Evolutionary conservation across 2,797 vertebrate genomes (phyloP).

Genomic region (Molossus molossus): DNA sequence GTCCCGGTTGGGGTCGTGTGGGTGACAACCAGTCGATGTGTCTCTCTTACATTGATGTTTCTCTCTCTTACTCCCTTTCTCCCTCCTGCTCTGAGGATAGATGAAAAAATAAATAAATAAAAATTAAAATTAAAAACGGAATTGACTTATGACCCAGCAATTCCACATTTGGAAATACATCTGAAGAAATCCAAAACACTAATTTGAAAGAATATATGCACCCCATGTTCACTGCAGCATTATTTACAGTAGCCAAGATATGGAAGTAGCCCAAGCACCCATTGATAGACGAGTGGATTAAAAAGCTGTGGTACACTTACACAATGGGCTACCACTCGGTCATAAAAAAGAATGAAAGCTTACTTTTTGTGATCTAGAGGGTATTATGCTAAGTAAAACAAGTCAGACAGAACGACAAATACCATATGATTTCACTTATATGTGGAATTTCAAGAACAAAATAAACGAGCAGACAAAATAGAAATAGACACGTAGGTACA

Average conservation of each 20-base stretch:
- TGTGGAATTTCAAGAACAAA: background rate
- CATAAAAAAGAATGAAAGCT: background rate
- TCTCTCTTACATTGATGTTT: no score
- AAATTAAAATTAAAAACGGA: background rate
- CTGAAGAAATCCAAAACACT: background rate
- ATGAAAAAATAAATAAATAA: no score
- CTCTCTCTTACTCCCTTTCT: no score
- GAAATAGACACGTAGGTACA: background rate
- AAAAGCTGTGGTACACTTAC: background rate
- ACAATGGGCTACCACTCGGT: background rate
- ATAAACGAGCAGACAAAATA: background rate
- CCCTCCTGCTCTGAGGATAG: no score
- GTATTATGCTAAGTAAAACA: background rate
- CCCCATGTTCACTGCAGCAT: background rate
- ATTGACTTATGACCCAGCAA: background rate
- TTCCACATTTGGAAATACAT: background rate
- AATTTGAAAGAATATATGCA: background rate
- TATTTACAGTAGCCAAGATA: background rate
- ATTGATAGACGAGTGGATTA: background rate
- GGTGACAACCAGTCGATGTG: no score
- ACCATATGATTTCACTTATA: background rate
- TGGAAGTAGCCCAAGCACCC: background rate
- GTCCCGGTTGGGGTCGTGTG: no score
- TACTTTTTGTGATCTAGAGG: background rate
- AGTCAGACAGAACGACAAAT: background rate